Evolutionary conservation across 1,140 invertebrate species (phyloP).

Genomic region (Meloidogyne hapla): DNA sequence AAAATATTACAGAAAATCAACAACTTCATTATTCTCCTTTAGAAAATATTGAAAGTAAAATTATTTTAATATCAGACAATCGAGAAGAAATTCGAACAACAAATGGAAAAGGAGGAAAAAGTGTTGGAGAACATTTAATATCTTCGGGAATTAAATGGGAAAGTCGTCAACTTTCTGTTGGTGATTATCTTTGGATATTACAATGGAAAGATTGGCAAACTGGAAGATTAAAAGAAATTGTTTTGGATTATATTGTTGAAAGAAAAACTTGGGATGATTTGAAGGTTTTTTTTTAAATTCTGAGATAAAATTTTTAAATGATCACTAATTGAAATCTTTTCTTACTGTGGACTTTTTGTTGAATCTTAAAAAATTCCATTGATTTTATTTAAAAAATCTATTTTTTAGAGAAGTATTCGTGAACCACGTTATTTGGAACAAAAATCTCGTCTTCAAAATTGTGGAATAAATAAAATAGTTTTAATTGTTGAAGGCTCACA

Average conservation of each 20-base stretch:
- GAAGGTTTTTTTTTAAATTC: constrained; percentile 34
- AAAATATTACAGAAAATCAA: not conserved
- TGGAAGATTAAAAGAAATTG: constrained; percentile 33
- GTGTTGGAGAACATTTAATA: constrained; percentile 37
- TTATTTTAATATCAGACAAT: constrained; percentile 46
- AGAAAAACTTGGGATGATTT: constrained; percentile 55
- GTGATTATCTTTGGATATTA: constrained; percentile 52
- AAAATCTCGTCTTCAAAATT: constrained; percentile 46
- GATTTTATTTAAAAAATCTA: constrained; percentile 25
- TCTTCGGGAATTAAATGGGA: constrained; percentile 45
- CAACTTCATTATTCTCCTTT: constrained; percentile 27
- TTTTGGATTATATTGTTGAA: constrained; percentile 55
- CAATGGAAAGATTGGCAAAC: constrained; percentile 24
- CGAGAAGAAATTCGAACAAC: constrained; percentile 36
- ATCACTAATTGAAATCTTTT: too few relatives aligned
- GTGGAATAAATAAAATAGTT: constrained; percentile 47
- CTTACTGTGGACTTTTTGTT: too few relatives aligned
- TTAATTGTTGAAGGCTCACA: constrained; percentile 44
- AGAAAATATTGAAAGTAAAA: constrained; percentile 15
- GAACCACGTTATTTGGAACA: constrained; percentile 53
- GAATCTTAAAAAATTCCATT: too few relatives aligned
- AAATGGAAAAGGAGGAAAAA: constrained; percentile 21
- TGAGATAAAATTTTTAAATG: too few relatives aligned
- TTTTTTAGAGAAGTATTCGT: constrained; percentile 44
- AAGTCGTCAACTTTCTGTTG: constrained; percentile 51